Percentiles rank a stretch among this genome's conserved stretches.
Conservation (phyloP, 2,113 vertebrate genomes). For the Macrotis lagotis region DNA sequence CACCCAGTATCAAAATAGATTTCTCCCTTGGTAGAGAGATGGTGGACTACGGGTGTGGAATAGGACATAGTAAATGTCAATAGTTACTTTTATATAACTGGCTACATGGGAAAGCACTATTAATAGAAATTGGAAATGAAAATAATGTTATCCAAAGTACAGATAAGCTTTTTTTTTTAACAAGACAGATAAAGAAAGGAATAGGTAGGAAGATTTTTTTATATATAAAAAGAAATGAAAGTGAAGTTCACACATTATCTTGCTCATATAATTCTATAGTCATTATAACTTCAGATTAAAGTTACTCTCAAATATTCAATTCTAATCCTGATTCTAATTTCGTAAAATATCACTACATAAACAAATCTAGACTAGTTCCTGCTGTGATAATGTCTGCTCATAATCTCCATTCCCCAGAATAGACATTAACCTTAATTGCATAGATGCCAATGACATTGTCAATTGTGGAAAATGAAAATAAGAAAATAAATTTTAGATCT, state of each 20-base stretch:
- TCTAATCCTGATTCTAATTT: constrained; percentile 3
- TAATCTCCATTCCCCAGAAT: not conserved
- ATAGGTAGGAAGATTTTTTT: not conserved
- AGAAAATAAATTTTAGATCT: not conserved
- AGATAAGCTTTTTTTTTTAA: not conserved
- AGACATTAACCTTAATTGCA: not conserved
- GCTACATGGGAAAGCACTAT: not conserved
- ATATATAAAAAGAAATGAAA: not conserved
- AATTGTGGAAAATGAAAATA: not conserved
- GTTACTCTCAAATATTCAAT: not conserved
- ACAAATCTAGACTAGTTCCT: not conserved
- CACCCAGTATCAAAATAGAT: not conserved
- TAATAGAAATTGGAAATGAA: not conserved
- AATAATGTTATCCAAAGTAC: not conserved
- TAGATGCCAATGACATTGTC: not conserved
- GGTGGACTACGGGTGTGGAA: not conserved
- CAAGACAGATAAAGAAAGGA: not conserved
- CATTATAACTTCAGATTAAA: not conserved
- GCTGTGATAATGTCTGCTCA: not conserved
- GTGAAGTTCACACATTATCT: not conserved
- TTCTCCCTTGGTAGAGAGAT: not conserved
- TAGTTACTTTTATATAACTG: not conserved
- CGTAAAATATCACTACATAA: not conserved
- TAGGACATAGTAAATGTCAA: not conserved
- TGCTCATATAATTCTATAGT: not conserved